A percentile compares a stretch with the other conserved stretches of the same genome.
phyloP scores from a whole-genome alignment of 2,113 vertebrate species.

The Laterallus jamaicensis region DNA sequence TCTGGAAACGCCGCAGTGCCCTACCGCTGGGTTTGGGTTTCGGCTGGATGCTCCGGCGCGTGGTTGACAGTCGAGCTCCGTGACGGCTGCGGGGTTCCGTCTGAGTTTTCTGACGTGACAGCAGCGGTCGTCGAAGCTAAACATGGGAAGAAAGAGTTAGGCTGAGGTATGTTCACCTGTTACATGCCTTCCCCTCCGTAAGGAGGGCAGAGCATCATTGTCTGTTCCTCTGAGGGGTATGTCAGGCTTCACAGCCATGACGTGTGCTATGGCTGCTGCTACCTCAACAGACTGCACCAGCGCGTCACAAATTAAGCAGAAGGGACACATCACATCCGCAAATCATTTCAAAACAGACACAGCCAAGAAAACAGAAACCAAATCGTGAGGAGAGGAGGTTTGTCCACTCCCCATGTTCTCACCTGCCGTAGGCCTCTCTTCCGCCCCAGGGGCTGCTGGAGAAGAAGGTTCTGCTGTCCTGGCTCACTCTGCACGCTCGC shows the following conservation, averaged over 20 bases:
- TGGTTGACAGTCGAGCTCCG: constrained; percentile 92
- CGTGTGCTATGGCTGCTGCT: background rate
- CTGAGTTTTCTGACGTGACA: constrained; percentile 91
- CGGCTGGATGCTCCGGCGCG: constrained; percentile 93
- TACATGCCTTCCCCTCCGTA: background rate
- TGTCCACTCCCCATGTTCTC: background rate
- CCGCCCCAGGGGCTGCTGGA: constrained; percentile 92
- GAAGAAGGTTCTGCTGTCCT: constrained; percentile 93
- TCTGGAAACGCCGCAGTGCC: background rate
- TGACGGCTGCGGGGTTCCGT: constrained; percentile 85
- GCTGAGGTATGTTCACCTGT: background rate
- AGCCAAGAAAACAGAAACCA: background rate
- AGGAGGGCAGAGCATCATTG: background rate
- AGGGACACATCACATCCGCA: background rate
- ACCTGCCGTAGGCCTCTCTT: constrained; percentile 96
- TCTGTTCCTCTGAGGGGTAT: background rate
- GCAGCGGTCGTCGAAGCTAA: constrained; percentile 91
- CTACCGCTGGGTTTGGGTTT: constrained; percentile 90
- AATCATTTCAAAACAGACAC: background rate
- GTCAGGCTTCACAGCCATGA: background rate
- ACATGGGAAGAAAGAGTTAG: constrained; percentile 16
- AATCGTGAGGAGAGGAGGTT: background rate
- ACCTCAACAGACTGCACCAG: background rate
- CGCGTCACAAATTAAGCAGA: background rate
- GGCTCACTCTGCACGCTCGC: constrained; percentile 98